These are phyloP conservation scores for Lasioglossum morio DNA, from an alignment of 2,888 invertebrate genomes.

Conservation along the genomic window DNA sequence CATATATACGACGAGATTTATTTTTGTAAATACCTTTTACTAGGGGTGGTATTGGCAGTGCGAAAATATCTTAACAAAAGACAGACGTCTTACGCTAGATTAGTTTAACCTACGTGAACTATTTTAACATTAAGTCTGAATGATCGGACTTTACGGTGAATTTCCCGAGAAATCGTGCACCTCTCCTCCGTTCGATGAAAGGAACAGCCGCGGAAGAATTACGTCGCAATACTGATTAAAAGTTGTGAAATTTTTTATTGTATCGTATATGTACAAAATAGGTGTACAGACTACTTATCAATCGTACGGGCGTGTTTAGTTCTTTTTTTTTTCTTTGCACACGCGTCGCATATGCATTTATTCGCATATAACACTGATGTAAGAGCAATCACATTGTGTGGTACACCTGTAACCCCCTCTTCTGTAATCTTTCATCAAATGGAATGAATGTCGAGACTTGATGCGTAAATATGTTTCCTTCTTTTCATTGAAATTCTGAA, in stretches of 20 bases:
- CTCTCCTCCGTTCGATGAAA: slow-evolving; percentile 4
- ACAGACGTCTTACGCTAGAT: slow-evolving; percentile 26
- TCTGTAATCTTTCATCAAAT: slow-evolving; percentile 77
- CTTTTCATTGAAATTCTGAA: slow-evolving; percentile 57
- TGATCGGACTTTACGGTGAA: neutral
- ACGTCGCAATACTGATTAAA: slow-evolving; percentile 70
- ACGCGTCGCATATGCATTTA: slow-evolving; percentile 64
- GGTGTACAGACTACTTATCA: slow-evolving; percentile 83
- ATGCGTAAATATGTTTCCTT: slow-evolving; percentile 72
- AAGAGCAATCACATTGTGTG: slow-evolving; percentile 67
- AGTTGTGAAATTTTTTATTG: slow-evolving; percentile 83
- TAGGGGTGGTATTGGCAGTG: neutral
- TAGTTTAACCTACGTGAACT: slow-evolving; percentile 19
- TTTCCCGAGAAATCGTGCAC: slow-evolving; percentile 3
- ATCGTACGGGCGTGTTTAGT: slow-evolving; percentile 71
- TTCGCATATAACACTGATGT: slow-evolving; percentile 65
- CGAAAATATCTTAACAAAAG: slow-evolving; percentile 36
- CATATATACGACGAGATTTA: neutral
- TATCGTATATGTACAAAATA: slow-evolving; percentile 84
- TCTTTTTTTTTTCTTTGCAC: slow-evolving; percentile 41
- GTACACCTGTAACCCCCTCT: slow-evolving; percentile 74
- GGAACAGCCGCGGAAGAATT: slow-evolving; percentile 64
- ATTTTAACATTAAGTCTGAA: neutral
- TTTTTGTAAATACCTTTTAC: neutral
- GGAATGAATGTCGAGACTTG: slow-evolving; percentile 80